Evolutionary conservation across 92 coral and sea anemone genomes (phyloP).

Genomic region (Epizoanthus stellaris): DNA sequence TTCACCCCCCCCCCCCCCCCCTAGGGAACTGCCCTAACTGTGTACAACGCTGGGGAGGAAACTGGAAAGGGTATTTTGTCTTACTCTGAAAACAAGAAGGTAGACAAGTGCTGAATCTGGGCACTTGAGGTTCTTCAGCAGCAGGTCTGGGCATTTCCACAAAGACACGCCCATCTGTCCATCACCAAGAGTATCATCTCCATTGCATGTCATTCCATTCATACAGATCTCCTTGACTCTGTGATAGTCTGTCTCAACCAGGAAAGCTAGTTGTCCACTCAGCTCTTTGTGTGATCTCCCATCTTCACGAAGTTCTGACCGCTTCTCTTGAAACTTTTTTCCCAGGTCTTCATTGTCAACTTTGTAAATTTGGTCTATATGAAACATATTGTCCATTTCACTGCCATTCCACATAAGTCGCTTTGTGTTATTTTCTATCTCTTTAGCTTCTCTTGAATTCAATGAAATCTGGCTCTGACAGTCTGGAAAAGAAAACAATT

Average conservation of each 20-base stretch:
- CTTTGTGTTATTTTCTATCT: constrained; percentile 50
- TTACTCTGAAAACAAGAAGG: constrained; percentile 74
- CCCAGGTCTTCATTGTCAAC: constrained; percentile 72
- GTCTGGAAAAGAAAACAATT: constrained; percentile 35
- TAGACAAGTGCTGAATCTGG: constrained; percentile 58
- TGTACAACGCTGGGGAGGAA: too few species aligned
- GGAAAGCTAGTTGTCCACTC: constrained; percentile 65
- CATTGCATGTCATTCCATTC: constrained; percentile 69
- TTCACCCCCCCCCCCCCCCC: too few species aligned
- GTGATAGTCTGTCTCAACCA: constrained; percentile 55
- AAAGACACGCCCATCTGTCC: constrained; percentile 78
- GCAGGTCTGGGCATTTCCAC: constrained; percentile 79
- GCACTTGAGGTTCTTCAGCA: constrained; percentile 57
- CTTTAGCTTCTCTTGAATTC: constrained; percentile 81
- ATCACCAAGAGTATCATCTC: constrained; percentile 70
- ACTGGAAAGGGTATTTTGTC: background rate
- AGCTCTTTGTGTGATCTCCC: constrained; percentile 77
- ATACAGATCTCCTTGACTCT: constrained; percentile 71
- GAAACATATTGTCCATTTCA: constrained; percentile 58
- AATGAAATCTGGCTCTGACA: constrained; percentile 64
- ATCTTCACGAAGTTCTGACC: constrained; percentile 62
- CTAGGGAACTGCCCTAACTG: too few species aligned
- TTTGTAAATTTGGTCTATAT: constrained; percentile 59
- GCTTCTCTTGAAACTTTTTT: constrained; percentile 68
- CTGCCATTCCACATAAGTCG: constrained; percentile 69